Evolutionary conservation across 2,113 vertebrate species (phyloP).

Genomic region (Sardina pilchardus): DNA sequence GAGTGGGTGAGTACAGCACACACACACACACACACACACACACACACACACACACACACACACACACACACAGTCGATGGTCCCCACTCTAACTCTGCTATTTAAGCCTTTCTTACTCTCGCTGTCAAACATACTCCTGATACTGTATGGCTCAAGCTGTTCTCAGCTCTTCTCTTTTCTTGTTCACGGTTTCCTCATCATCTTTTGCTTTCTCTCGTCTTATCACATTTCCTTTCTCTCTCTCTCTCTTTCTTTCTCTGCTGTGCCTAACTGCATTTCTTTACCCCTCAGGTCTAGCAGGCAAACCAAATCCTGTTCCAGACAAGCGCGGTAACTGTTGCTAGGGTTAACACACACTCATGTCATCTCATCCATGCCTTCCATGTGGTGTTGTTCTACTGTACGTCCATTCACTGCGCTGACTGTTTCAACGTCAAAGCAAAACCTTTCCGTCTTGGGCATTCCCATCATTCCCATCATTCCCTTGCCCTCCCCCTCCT

Average conservation of each 20-base stretch:
- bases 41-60: background rate
- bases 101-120: background rate
- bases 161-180: background rate
- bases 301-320: conserved; percentile 69
- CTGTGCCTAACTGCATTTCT: conserved; percentile 64
- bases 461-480: conserved; percentile 15
- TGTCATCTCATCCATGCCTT: conserved; percentile 32
- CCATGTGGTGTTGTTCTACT: conserved; percentile 20
- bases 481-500: too few relatives aligned
- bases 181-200: background rate
- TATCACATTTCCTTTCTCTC: conserved; percentile 23
- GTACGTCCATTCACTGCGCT: background rate
- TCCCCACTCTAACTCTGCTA: background rate
- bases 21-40: background rate
- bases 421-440: conserved; percentile 21
- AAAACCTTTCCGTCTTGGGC: conserved; percentile 31
- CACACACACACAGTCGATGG: background rate
- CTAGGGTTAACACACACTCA: conserved; percentile 56
- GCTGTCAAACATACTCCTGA: background rate
- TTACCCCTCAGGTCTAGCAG: conserved; percentile 76
- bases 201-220: background rate
- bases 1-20: conserved; percentile 80
- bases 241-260: conserved; percentile 44
- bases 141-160: background rate
- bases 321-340: conserved; percentile 73